Evolutionary conservation across 2,113 vertebrate genomes (phyloP), one percentile per base, ranked within the genome.

Genomic region (Montifringilla adamsi): DNA sequence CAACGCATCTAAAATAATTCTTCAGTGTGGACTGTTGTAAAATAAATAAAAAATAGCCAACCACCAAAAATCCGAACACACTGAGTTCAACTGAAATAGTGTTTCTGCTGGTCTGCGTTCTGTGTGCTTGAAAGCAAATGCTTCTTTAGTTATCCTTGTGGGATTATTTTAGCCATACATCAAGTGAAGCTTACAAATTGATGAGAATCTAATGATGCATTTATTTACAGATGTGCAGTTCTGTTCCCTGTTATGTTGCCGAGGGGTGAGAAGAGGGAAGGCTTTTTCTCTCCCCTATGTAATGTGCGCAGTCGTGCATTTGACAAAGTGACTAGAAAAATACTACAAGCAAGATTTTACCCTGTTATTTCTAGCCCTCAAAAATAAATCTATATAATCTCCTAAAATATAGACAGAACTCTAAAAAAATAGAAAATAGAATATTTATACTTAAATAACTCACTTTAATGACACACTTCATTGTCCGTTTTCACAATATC

Each of bases 221-320:
- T 98, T 98, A 98, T 98, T 98, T 98, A 98, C 98, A 99, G 98
- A 98, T 99, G 98, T 98, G 98, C 98, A 94, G 96, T 95, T 97
- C 97, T 96, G 96, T 97, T 98, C 97, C 96, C 97, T 93, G 86
- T 93, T 96, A 96, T 73, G 95, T 64, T 97, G 96, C 95, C 1
- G 81, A 97, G 92, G 88, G 87, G 74, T 95, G 95, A 94, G 69
- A 90, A 93, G 91, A 95, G 52, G 44, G 95, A 95, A 93, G 41
- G 52, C 41, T 95, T 94, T 80, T 79, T 18, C 86, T 82, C 68
- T 75, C 85, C 21, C 64, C 56, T 27, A 58, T 50, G 33, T 80
- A 94, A 78, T 21, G 55, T 37, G 84, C 87, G 66, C 67, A 85
- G 76, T 46, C 4, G 17, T 62, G 75, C 82, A 67, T 95, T 96